A percentile compares a stretch with the other conserved stretches of the same genome.
phyloP scores from a whole-genome alignment of 1,140 invertebrate genomes.

The Charaxes varanes region DNA sequence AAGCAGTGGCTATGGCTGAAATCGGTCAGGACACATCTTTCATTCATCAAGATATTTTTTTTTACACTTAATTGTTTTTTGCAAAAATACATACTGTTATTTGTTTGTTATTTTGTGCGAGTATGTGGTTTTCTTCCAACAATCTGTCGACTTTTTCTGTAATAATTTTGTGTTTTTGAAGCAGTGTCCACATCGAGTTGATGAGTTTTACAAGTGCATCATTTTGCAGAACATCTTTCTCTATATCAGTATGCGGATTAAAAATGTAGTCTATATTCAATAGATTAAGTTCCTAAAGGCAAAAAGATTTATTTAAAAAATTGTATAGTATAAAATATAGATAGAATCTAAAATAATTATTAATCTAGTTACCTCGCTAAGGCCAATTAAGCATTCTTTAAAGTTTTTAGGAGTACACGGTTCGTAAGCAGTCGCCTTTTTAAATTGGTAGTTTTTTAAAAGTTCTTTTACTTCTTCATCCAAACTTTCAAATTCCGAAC shows the following conservation, averaged over 20 bases:
- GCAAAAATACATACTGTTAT: conserved; percentile 36
- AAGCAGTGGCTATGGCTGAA: neutral
- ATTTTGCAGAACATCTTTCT: conserved; percentile 31
- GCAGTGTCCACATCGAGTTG: conserved; percentile 48
- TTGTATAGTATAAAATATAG: conserved; percentile 8
- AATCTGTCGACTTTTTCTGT: conserved; percentile 40
- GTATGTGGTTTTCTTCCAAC: conserved; percentile 44
- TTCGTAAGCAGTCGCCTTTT: conserved; percentile 51
- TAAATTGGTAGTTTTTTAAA: conserved; percentile 52
- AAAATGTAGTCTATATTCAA: conserved; percentile 54
- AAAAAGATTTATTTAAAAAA: no score
- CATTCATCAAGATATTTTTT: neutral
- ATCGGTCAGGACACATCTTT: no score
- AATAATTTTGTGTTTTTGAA: conserved; percentile 46
- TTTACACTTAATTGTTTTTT: neutral
- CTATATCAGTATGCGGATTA: conserved; percentile 51
- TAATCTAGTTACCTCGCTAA: conserved; percentile 42
- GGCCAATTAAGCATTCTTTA: conserved; percentile 55
- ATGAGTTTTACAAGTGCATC: conserved; percentile 50
- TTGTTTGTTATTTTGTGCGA: conserved; percentile 55
- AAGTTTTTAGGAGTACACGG: conserved; percentile 52
- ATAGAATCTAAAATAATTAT: conserved; percentile 2
- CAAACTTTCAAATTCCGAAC: conserved; percentile 40
- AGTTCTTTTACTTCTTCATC: conserved; percentile 61
- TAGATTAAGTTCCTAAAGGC: conserved; percentile 52